Evolutionary conservation across 1,140 invertebrate genomes (phyloP), one percentile per base, ranked within the genome.

Genomic region (Calosoma granatense): DNA sequence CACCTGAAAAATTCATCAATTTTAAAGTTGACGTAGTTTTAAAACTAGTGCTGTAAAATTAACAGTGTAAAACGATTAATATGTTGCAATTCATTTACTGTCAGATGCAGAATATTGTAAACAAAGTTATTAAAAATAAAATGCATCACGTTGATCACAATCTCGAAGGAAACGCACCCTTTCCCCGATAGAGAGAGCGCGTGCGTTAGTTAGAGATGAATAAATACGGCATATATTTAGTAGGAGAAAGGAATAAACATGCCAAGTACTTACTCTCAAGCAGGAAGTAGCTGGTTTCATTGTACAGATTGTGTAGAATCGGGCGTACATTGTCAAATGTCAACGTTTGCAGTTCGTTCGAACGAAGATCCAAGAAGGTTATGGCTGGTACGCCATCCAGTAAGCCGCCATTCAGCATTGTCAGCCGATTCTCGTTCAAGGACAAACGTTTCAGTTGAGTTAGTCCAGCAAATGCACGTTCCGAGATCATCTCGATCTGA

Each of bases 381-480:
- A 91, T 71, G 1, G 77, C 78, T 2, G 79, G 75, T 0, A 84
- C 79, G 11, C 81, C 81, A 47, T 76, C 74, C 53, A 91, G 81
- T 55, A 87, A 73, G 20, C 81, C 80, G 11, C 78, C 74, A 55
- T 81, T 78, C 54, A 90, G 73, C 3, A 72, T 73, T 15, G 78
- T 77, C 11, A 92, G 73, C 62, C 82, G 78, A 74, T 92, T 91
- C 59, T 86, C 82, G 62, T 81, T 81, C 20, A 92, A 75, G 60
- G 77, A 79, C 53, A 92, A 70, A 55, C 80, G 79, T 63, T 76
- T 74, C 51, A 91, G 70, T 58, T 81, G 81, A 51, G 77, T 79
- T 65, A 90, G 69, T 0, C 85, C 87, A 17, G 81, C 78, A 54
- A 91, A 80, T 1, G 87, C 87, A 17, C 81, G 78, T 36, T 83